Conservation (phyloP, 2,113 vertebrate species). For the Leptobrachium leishanense region DNA sequence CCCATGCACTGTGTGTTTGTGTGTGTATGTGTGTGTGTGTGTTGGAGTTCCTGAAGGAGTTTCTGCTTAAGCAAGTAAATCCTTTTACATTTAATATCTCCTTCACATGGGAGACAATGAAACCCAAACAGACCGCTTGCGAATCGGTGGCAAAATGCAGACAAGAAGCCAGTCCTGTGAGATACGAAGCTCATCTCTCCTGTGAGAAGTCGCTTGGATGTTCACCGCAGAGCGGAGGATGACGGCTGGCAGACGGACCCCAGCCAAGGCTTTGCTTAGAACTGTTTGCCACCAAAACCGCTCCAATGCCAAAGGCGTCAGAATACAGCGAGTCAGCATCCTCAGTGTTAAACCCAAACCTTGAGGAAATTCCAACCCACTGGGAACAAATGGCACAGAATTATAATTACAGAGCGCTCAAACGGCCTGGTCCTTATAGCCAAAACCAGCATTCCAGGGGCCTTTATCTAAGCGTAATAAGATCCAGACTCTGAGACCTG, state of each 20-base stretch:
- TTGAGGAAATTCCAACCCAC: slow-evolving; percentile 49
- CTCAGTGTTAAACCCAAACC: slow-evolving; percentile 9
- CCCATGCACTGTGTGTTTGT: no score
- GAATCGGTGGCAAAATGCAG: slow-evolving; percentile 17
- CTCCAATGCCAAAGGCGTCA: no score
- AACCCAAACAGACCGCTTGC: not conserved
- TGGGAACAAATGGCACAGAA: slow-evolving; percentile 45
- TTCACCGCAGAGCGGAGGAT: slow-evolving; percentile 22
- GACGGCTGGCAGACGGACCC: slow-evolving; percentile 11
- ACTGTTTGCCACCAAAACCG: slow-evolving; percentile 3
- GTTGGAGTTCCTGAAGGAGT: no score
- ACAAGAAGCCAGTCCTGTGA: not conserved
- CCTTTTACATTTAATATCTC: no score
- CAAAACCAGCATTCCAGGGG: slow-evolving; percentile 59
- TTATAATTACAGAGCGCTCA: slow-evolving; percentile 46
- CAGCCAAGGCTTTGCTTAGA: slow-evolving; percentile 18
- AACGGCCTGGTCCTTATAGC: slow-evolving; percentile 53
- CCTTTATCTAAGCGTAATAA: slow-evolving; percentile 57
- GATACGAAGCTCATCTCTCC: slow-evolving; percentile 3
- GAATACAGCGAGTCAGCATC: no score
- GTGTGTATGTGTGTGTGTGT: no score
- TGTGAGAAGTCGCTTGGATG: not conserved
- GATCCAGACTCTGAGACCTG: slow-evolving; percentile 17
- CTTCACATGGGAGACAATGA: not conserved
- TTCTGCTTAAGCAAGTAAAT: no score